Evolutionary conservation across 2,888 invertebrate species (phyloP), one percentile per base, ranked within the genome.

Genomic region (Blastobasis adustella): DNA sequence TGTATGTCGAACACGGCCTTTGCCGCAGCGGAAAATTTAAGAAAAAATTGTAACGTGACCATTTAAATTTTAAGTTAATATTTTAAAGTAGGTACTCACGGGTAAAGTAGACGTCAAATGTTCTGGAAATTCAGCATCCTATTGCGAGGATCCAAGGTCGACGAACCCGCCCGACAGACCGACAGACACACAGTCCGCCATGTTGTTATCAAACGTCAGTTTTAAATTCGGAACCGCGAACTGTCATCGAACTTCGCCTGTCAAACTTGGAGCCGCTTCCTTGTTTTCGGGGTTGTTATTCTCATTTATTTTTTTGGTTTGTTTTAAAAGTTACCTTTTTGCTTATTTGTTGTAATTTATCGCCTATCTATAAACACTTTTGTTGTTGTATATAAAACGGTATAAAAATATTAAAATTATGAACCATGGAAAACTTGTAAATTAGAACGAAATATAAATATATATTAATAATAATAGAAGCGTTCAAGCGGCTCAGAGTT

Each of bases 361-460:
- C 82, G 71, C 76, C 82, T 86, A 87, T 76, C 73, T 87, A 83
- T 79, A 82, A 86, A 85, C 87, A 87, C 86, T 84, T 82, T 82
- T 46, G 62, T 68, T 73, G 60, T 81, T 86, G 85, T 88, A 23
- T 42, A 86, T 84, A 88, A 87, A 88, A 86, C 81, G 81, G 82
- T 88, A 88, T 86, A 88, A 88, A 88, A 88, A 88, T 86, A 86
- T 86, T 86, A 87, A 88, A 88, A 88, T 88, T 87, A 87, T 85
- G 79, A 84, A 83, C 79, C 75, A 78, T 87, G 84, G 84, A 86
- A 88, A 88, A 88, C 86, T 87, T 88, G 87, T 88, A 87, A 86
- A 88, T 86, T 74, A 85, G 86, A 88, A 86, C 87, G 86, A 87
- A 87, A 88, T 88, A 88, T 88, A 88, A 87, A 87, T 88, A 87